Conservation (phyloP, 2,797 vertebrate genomes). For the Mus minutoides region DNA sequence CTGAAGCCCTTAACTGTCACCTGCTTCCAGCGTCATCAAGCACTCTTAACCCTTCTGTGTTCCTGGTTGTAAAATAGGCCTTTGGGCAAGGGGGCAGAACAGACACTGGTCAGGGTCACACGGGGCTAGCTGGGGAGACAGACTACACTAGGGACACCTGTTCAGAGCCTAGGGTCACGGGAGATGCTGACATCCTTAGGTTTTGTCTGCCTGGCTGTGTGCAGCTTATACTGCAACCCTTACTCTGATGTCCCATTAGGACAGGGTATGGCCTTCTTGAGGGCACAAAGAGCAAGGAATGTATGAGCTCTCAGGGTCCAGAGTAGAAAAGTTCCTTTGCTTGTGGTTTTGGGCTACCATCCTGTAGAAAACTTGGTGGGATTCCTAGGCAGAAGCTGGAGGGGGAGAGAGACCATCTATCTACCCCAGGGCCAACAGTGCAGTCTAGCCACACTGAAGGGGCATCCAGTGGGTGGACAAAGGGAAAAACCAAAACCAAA, state of each 20-base stretch:
- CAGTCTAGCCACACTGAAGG: neutral
- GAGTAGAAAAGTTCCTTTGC: neutral
- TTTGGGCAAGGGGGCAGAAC: neutral
- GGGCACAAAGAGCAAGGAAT: neutral
- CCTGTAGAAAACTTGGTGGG: no score
- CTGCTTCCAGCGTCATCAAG: neutral
- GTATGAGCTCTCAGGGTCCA: no score
- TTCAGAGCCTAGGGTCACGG: neutral
- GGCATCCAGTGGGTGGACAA: neutral
- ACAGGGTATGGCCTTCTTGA: neutral
- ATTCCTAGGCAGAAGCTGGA: neutral
- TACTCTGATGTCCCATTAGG: neutral
- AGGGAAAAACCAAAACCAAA: neutral
- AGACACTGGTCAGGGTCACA: neutral
- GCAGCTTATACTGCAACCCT: neutral
- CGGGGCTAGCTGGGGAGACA: accelerated
- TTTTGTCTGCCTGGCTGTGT: neutral
- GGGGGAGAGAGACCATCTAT: neutral
- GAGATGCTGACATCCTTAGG: accelerated
- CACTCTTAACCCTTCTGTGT: no score
- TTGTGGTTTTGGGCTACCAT: neutral
- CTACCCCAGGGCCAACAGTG: accelerated
- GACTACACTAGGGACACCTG: accelerated
- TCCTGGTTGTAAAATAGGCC: neutral
- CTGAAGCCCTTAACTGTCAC: neutral